Conservation (phyloP, 2,113 vertebrate genomes). For the Amia ocellicauda region DNA sequence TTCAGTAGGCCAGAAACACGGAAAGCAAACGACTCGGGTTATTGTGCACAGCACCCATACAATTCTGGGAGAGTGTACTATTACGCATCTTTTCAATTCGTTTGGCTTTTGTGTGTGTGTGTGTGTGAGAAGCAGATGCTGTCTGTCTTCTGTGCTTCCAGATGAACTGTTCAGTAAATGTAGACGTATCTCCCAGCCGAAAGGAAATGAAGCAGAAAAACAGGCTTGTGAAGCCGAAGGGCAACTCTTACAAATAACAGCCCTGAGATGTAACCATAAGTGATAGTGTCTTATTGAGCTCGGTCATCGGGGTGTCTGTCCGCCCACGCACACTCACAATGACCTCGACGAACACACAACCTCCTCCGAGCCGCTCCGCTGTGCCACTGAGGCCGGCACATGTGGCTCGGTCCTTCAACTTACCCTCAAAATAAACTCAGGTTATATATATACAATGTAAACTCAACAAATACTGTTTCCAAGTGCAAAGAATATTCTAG, state of each 20-base stretch:
- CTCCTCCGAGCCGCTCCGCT: neutral
- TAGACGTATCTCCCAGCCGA: neutral
- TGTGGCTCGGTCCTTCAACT: too few species aligned
- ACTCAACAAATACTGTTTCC: too few species aligned
- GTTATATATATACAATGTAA: too few species aligned
- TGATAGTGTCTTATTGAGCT: neutral
- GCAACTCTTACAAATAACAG: neutral
- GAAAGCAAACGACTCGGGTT: slow-evolving; percentile 11
- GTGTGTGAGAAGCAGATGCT: neutral
- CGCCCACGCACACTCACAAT: neutral
- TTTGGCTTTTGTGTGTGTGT: slow-evolving; percentile 1
- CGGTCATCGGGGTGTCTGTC: neutral
- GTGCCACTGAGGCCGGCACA: neutral
- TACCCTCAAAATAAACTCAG: too few species aligned
- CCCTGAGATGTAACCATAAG: neutral
- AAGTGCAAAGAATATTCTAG: too few species aligned
- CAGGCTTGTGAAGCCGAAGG: neutral
- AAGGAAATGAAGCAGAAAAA: slow-evolving; percentile 17
- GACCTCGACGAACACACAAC: neutral
- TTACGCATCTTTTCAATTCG: slow-evolving; percentile 13
- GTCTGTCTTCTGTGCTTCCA: neutral
- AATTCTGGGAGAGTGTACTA: neutral
- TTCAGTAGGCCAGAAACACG: slow-evolving; percentile 5
- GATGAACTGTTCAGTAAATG: slow-evolving; percentile 10
- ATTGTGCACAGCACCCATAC: neutral